A percentile compares a stretch with the other conserved stretches of the same genome.
Conservation (phyloP, 2,797 vertebrate genomes). For the Sternarchorhynchus goeldii region DNA sequence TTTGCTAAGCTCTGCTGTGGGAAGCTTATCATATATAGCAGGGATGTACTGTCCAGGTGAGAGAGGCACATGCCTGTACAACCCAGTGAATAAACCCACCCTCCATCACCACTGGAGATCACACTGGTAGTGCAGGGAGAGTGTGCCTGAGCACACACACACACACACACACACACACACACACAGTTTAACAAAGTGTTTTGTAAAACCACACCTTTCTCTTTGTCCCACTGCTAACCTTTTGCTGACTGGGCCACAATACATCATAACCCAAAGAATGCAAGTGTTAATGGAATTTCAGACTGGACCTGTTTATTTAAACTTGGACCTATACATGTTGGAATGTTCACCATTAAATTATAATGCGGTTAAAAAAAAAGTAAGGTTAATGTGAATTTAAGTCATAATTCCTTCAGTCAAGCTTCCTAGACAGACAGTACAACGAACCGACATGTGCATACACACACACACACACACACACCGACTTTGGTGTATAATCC, state of each 20-base stretch:
- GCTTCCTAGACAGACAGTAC: no score
- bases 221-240: no score
- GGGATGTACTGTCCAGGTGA: constrained; percentile 10
- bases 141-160: constrained; percentile 61
- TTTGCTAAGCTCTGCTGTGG: not conserved
- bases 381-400: not conserved
- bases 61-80: not conserved
- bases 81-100: constrained; percentile 15
- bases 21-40: constrained; percentile 5
- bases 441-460: no score
- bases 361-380: no score
- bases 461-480: constrained; percentile 5
- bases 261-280: no score
- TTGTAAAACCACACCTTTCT: no score
- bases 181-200: no score
- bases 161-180: no score
- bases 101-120: constrained; percentile 17
- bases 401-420: not conserved
- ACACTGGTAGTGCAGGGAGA: constrained; percentile 53
- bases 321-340: constrained; percentile 39
- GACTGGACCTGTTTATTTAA: no score
- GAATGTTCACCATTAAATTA: constrained; percentile 64
- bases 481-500: constrained; percentile 56
- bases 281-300: no score
- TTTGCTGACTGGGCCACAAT: no score